A percentile compares a stretch with the other conserved stretches of the same genome.
Evolutionary conservation across 2,888 invertebrate genomes (phyloP).

Genomic region (Magallana nippona): DNA sequence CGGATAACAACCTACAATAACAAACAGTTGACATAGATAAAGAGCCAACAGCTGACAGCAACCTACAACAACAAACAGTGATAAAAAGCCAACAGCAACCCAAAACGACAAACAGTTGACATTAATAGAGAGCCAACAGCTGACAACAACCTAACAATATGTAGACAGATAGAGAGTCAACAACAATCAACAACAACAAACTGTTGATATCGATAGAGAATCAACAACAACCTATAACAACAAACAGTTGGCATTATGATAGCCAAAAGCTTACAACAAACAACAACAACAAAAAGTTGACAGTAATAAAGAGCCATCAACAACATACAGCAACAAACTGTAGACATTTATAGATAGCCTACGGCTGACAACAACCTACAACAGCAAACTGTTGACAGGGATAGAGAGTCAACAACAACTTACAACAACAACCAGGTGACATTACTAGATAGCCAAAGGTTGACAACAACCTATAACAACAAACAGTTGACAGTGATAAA

Average conservation of each 20-base stretch:
- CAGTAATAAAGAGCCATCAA: background rate
- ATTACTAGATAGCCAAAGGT: no score
- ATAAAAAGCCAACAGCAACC: slow-evolving; percentile 61
- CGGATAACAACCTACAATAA: slow-evolving; percentile 58
- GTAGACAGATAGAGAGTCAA: slow-evolving; percentile 45
- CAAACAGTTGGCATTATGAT: background rate
- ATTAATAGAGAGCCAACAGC: slow-evolving; percentile 60
- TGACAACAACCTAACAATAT: slow-evolving; percentile 52
- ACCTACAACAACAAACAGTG: slow-evolving; percentile 50
- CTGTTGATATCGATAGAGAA: slow-evolving; percentile 24
- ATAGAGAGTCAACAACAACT: slow-evolving; percentile 61
- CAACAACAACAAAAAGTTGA: background rate
- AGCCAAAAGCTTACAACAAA: background rate
- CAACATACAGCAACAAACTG: background rate
- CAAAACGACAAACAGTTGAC: slow-evolving; percentile 39
- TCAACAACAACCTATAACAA: background rate
- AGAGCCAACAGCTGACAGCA: slow-evolving; percentile 51
- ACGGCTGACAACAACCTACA: slow-evolving; percentile 61
- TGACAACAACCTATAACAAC: slow-evolving; percentile 43
- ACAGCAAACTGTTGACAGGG: slow-evolving; percentile 58
- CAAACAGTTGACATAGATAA: background rate
- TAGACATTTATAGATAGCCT: slow-evolving; percentile 55
- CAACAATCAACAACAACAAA: slow-evolving; percentile 54
- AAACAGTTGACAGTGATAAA: slow-evolving; percentile 63
- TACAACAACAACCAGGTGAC: slow-evolving; percentile 39